Evolutionary conservation across 2,113 vertebrate genomes (phyloP).

Genomic region (Candoia aspera): DNA sequence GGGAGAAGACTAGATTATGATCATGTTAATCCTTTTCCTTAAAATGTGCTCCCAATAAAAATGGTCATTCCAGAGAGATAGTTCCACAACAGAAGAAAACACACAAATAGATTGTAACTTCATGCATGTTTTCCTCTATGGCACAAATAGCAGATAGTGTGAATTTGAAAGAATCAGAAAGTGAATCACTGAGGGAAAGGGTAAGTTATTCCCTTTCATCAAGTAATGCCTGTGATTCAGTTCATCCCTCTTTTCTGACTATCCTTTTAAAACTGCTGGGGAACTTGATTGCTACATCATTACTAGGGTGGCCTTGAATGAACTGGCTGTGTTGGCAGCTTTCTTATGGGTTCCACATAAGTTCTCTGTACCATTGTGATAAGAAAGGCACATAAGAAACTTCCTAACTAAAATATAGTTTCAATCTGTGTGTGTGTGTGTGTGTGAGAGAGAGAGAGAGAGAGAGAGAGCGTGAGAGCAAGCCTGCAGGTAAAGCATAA

Average conservation of each 20-base stretch:
- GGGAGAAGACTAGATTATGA: not conserved
- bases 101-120: not conserved
- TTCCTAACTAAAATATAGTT: slow-evolving; percentile 9
- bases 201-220: not conserved
- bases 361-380: not conserved
- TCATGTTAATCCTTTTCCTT: not conserved
- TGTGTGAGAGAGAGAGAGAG: too few species aligned
- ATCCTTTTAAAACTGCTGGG: not conserved
- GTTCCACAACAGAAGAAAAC: not conserved
- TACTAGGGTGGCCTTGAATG: not conserved
- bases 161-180: not conserved
- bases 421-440: too few species aligned
- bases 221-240: not conserved
- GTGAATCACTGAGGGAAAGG: not conserved
- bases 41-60: not conserved
- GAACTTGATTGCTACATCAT: not conserved
- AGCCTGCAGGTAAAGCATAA: slow-evolving; percentile 10
- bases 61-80: not conserved
- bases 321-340: not conserved
- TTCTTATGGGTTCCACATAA: not conserved
- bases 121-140: not conserved
- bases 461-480: not conserved
- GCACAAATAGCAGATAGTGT: not conserved
- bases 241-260: not conserved
- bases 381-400: not conserved